Evolutionary conservation across 2,797 vertebrate species (phyloP).

Genomic region (Vireo griseus): DNA sequence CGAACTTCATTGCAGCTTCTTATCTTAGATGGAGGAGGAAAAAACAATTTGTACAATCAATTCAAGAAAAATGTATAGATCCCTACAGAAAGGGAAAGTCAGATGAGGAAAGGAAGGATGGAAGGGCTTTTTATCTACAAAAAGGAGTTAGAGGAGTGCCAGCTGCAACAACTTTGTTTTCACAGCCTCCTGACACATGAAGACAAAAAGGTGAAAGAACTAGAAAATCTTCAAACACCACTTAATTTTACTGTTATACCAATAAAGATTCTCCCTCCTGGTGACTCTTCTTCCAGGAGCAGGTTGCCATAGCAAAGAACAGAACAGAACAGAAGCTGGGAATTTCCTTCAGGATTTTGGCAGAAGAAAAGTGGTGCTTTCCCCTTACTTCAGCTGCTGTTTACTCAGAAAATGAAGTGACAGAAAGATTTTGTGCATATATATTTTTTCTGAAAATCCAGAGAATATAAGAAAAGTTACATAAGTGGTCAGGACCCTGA

Average conservation of each 20-base stretch:
- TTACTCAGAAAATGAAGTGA: neutral
- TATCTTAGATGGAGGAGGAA: neutral
- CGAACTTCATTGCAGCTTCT: neutral
- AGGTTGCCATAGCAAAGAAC: neutral
- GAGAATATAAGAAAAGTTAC: neutral
- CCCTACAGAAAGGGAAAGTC: neutral
- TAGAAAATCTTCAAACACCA: neutral
- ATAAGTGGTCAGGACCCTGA: neutral
- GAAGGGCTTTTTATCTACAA: neutral
- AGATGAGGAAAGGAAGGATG: neutral
- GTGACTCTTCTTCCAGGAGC: neutral
- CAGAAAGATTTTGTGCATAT: neutral
- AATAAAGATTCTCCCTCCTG: neutral
- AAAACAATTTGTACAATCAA: neutral
- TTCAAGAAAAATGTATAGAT: neutral
- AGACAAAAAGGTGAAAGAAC: neutral
- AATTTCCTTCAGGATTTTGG: conserved; percentile 1
- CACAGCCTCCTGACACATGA: neutral
- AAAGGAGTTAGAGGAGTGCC: neutral
- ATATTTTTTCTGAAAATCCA: neutral
- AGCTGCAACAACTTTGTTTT: neutral
- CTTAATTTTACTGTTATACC: neutral
- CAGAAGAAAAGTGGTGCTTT: conserved; percentile 10
- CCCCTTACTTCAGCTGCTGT: neutral
- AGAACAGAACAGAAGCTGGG: neutral